Evolutionary conservation across 2,113 vertebrate genomes (phyloP).

Genomic region (Telmatochromis brichardi): DNA sequence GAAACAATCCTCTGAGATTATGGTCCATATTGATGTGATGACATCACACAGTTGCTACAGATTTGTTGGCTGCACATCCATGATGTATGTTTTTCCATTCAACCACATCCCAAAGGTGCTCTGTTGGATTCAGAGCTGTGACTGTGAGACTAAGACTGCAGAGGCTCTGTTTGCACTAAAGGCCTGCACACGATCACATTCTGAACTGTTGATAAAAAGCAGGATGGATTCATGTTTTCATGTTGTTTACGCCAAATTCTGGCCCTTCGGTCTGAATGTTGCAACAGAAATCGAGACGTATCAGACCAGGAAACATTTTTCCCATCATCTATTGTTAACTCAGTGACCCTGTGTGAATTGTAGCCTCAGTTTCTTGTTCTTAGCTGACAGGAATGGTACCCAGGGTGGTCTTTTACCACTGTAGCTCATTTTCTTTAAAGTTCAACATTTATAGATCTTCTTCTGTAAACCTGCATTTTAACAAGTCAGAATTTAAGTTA

Average conservation of each 20-base stretch:
- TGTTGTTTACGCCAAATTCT: neutral
- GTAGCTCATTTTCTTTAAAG: neutral
- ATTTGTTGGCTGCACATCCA: neutral
- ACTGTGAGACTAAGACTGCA: neutral
- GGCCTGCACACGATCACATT: rapidly evolving
- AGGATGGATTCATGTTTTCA: neutral
- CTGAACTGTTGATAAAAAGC: neutral
- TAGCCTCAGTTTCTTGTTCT: neutral
- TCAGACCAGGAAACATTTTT: neutral
- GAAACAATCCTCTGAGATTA: neutral
- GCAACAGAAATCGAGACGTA: neutral
- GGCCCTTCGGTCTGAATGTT: neutral
- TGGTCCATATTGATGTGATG: neutral
- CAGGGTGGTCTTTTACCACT: neutral
- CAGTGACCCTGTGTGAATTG: neutral
- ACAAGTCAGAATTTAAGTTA: neutral
- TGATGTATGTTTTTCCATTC: neutral
- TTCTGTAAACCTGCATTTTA: neutral
- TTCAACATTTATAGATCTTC: neutral
- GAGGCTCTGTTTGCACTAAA: neutral
- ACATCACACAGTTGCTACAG: neutral
- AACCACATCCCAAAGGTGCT: neutral
- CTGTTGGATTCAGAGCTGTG: neutral
- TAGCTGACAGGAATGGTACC: neutral
- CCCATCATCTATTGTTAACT: neutral